Base-by-base conservation (phyloP, 2,797 vertebrate species). In the Myripristis jacobus region DNA sequence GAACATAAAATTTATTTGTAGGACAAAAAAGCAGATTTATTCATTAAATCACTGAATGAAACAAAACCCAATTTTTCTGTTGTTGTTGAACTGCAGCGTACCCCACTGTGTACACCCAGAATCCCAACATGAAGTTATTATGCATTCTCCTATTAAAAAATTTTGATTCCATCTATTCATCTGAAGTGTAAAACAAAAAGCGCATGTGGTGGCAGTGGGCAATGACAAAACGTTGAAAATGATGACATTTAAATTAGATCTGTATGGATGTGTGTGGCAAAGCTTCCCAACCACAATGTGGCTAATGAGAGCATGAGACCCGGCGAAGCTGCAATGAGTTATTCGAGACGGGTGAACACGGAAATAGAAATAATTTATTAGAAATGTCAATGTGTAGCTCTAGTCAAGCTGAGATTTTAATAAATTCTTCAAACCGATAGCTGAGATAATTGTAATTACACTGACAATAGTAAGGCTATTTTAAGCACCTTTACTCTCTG, bases 1-100 rank as follows among this genome's bases (percentile, higher is more conserved):
- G 46, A 65, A 63, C 63, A 60, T 67, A 65, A n/a, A 22, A 25
- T 24, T 3, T 16, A 47, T 43, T 43, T 69, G 34, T 54, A 34
- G 38, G 4, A 54, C 7, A 19, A 46, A 31, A 8, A 4, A 43
- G 16, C 41, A 16, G 38, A 2, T 13, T 13, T 41, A 41, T 41
- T 16, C 38, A 41, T 41, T 41, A 3, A 1, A 15, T 41, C 12
- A 13, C 13, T 13, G 38, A 41, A 41, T 43, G 41, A 43, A 16
- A 41, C 15, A 41, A 41, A 15, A 43, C 29, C 29, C 29, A 6
- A 1, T 69, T 56, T 61, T 48, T 15, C 15, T 2, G 77, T 29
- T 0, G 13, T 62, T 27, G 24, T 58, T 58, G 16, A 60, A 58
- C 34, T 16, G 46, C 13, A 4, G 0, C 19, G 10, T 47, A 55